Base-by-base conservation (phyloP, 2,797 vertebrate species). In the Echiichthys vipera region DNA sequence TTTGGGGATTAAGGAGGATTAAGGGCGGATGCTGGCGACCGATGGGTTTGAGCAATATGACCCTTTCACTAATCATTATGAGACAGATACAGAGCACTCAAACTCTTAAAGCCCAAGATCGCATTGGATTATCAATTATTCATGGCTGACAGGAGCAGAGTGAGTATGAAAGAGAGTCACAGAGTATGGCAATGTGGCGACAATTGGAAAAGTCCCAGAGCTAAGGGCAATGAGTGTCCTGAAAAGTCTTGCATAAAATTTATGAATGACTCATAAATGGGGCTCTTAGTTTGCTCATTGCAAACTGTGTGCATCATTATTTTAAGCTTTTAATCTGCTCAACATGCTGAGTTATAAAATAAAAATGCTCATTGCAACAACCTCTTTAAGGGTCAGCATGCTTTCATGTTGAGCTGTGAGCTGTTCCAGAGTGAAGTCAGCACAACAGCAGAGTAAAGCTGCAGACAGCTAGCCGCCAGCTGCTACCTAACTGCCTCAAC, bases 1-100 rank as follows among this genome's bases (percentile, higher is more conserved):
- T 93, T 94, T 87, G 83, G 88, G 85, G 90, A 91, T 93, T 93
- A 90, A 37, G 82, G 82, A 56, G 88, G 90, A 94, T 94, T 91
- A 89, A 83, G 83, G 85, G 75, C 54, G 66, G 87, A 90, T 89
- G 89, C 84, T 78, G 87, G 87, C 49, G 83, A 89, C 84, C 59
- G 53, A 78, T 73, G 82, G 80, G 71, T 72, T 86, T 77, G 78
- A 89, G 83, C 77, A 77, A 77, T 74, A 77, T 89, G 90, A 91
- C 91, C 91, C 86, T 71, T 88, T 83, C 83, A 80, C 85, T 87
- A 89, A 90, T 91, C 85, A 89, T 89, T 86, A 89, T 77, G 82
- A 86, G 81, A 82, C 82, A 77, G 82, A 87, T 81, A 89, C 80
- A 86, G 80, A 85, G 77, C 67, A 81, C 84, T 88, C 77, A 81